Percentiles rank a stretch among this genome's conserved stretches.
Evolutionary conservation across 2,888 invertebrate species (phyloP).

Genomic region (Acholoe squamosa): DNA sequence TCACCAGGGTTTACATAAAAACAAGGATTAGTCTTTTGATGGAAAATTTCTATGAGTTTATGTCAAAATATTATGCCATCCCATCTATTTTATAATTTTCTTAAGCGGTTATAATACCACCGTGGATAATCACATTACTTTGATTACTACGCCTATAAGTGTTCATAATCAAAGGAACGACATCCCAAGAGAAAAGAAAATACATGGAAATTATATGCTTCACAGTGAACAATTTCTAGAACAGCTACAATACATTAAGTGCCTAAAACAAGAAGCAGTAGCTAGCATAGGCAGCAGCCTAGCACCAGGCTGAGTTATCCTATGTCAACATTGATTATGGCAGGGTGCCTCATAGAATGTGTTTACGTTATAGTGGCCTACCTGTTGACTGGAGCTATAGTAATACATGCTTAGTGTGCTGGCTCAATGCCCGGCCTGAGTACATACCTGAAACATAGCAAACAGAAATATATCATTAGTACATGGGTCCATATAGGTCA

Average conservation of each 20-base stretch:
- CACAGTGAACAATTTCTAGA: constrained; percentile 1
- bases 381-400: background rate
- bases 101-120: too few relatives aligned
- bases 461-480: constrained; percentile 8
- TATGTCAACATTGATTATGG: constrained; percentile 29
- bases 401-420: constrained; percentile 3
- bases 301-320: background rate
- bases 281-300: background rate
- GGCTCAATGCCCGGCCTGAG: background rate
- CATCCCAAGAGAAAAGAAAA: background rate
- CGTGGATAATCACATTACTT: too few relatives aligned
- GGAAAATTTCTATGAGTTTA: too few relatives aligned
- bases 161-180: background rate
- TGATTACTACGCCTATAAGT: too few relatives aligned
- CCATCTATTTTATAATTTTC: too few relatives aligned
- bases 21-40: too few relatives aligned
- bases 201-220: background rate
- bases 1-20: too few relatives aligned
- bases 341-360: background rate
- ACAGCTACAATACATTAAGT: background rate
- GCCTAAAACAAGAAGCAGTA: background rate
- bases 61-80: too few relatives aligned
- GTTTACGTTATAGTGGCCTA: background rate
- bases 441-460: constrained; percentile 35
- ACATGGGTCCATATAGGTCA: background rate